Base-by-base conservation (phyloP, 2,888 invertebrate genomes). In the Dione juno region DNA sequence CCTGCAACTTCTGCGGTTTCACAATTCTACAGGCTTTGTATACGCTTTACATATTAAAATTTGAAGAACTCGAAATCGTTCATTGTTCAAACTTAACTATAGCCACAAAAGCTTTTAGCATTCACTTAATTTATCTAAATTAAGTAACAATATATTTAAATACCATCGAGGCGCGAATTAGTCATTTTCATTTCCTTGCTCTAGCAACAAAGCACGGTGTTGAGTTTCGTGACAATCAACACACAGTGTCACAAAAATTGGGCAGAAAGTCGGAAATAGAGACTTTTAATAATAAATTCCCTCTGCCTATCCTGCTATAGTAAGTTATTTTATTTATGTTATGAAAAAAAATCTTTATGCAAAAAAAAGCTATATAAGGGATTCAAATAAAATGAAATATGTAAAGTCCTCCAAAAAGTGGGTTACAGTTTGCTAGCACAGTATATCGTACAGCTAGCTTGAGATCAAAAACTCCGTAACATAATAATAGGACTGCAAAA, bases 1-100 rank as follows among this genome's bases (percentile, higher is more conserved):
- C 63, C 63, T 45, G 63, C 21, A 61, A 58, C 21, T 52, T 48
- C 35, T 68, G 68, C 63, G 68, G 68, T 68, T 68, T 53, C 14
- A 45, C 16, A 28, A 45, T 43, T 45, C 16, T 45, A 41, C 40
- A 37, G 11, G n/a, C 48, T 40, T 64, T 52, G 35, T 5, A 48
- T 19, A 0, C 8, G 7, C 37, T 64, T 57, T 57, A 57, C 16
- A 37, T 57, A 57, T 10, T 14, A 54, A 28, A 54, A 10, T 37
- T 57, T 57, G 16, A 16, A 16, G 16, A 37, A 57, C 7, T 19
- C 5, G 9, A 16, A 57, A 40, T 37, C 37, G 16, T 37, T 57
- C 2, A 11, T 37, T 16, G 6, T 10, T 54, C 8, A 54, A 54
- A 35, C 1, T 14, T 14, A 35, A 14, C 53, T 1, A 14, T 16